Conservation (phyloP, 2,113 vertebrate genomes). For the Budorcas taxicolor region DNA sequence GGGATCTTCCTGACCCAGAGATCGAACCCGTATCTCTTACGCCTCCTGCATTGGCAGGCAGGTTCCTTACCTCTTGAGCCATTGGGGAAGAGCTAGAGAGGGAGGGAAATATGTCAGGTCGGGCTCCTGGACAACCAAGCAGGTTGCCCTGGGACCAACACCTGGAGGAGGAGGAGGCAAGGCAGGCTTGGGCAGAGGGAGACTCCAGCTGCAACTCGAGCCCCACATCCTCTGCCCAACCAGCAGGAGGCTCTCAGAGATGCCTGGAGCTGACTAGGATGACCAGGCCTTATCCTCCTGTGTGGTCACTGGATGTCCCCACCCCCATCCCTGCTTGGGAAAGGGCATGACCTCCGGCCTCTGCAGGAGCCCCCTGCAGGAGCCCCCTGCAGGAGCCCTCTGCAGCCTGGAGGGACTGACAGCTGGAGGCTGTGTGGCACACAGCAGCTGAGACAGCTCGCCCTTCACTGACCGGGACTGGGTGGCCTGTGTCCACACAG, state of each 20-base stretch:
- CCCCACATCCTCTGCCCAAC: background rate
- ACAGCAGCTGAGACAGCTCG: background rate
- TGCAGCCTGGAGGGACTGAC: background rate
- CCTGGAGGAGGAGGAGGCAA: background rate
- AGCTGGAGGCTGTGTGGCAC: too few species aligned
- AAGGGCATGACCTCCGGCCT: slow-evolving; percentile 44
- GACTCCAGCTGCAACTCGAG: background rate
- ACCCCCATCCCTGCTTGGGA: background rate
- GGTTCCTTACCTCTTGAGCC: background rate
- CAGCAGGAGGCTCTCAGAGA: background rate
- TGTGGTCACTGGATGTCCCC: background rate
- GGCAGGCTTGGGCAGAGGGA: background rate
- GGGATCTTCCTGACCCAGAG: background rate
- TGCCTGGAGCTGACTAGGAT: background rate
- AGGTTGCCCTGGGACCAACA: background rate
- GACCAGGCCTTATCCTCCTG: background rate
- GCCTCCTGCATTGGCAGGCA: background rate
- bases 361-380: background rate
- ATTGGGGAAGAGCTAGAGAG: background rate
- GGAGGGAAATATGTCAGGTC: background rate
- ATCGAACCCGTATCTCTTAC: background rate
- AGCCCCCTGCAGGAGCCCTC: background rate
- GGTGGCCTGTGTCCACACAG: background rate
- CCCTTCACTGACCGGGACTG: background rate
- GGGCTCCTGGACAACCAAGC: background rate